Evolutionary conservation across 2,797 vertebrate species (phyloP).

Genomic region (Tragelaphus eurycerus): DNA sequence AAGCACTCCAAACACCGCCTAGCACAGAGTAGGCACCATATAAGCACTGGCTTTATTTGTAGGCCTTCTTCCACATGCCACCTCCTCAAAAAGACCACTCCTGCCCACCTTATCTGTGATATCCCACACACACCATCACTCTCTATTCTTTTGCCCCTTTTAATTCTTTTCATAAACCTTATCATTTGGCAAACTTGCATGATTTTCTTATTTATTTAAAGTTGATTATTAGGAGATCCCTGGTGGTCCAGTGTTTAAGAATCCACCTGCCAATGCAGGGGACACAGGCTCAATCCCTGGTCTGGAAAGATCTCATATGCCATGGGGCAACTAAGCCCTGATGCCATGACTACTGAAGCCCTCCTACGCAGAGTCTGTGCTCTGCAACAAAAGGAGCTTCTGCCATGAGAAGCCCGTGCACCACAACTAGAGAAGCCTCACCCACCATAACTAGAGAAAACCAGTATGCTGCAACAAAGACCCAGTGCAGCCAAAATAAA

Average conservation of each 20-base stretch:
- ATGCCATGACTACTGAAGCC: neutral
- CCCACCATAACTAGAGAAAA: neutral
- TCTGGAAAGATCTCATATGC: neutral
- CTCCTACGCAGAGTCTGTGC: neutral
- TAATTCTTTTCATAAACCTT: neutral
- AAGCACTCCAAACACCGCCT: neutral
- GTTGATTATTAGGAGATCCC: neutral
- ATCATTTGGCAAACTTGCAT: neutral
- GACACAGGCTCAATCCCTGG: neutral
- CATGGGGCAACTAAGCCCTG: neutral
- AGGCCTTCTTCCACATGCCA: neutral
- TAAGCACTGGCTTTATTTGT: neutral
- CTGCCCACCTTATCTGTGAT: neutral
- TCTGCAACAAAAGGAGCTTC: neutral
- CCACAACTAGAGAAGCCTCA: neutral
- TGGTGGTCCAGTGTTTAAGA: neutral
- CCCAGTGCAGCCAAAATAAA: neutral
- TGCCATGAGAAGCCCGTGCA: neutral
- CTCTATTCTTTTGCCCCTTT: neutral
- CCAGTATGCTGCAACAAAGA: neutral
- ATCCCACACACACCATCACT: neutral
- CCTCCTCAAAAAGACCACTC: neutral
- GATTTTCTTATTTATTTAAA: neutral
- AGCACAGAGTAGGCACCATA: neutral
- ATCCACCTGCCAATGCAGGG: neutral